Percentiles rank a stretch among this genome's conserved stretches.
Evolutionary conservation across 2,113 vertebrate genomes (phyloP).

Genomic region (Mus spicilegus): DNA sequence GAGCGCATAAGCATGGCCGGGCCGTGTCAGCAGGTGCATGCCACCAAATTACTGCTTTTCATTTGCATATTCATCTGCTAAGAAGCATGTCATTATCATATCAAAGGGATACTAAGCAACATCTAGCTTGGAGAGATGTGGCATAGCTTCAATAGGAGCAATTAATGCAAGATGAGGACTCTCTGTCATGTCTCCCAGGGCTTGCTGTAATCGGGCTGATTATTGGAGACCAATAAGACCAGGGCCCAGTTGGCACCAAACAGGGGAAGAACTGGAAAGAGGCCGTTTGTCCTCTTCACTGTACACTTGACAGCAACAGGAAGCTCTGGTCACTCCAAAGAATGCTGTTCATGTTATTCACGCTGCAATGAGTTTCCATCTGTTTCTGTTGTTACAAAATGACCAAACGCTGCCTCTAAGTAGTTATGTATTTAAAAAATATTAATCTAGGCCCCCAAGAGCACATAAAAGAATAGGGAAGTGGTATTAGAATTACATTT

Average conservation of each 20-base stretch:
- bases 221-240: constrained; percentile 91
- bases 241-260: constrained; percentile 89
- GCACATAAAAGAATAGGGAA: not conserved
- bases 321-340: constrained; percentile 85
- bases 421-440: not conserved
- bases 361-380: not conserved
- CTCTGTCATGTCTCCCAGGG: constrained; percentile 96
- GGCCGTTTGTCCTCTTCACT: constrained; percentile 83
- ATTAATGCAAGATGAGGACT: constrained; percentile 99
- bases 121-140: constrained; percentile 99
- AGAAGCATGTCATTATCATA: constrained; percentile 99
- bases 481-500: not conserved
- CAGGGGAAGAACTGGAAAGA: constrained; percentile 87
- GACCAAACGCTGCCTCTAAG: constrained; percentile 22
- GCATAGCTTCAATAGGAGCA: constrained; percentile 99
- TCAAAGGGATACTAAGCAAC: constrained; percentile 98
- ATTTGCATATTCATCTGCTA: constrained; percentile 99
- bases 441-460: not conserved
- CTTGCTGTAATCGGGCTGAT: constrained; percentile 93
- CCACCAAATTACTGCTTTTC: constrained; percentile 98
- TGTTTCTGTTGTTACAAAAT: constrained; percentile 51
- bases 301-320: constrained; percentile 81
- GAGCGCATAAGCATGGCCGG: constrained; percentile 93
- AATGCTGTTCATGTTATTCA: constrained; percentile 31
- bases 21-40: constrained; percentile 99